Evolutionary conservation across 2,888 invertebrate genomes (phyloP).

Genomic region (Odiellus spinosus): DNA sequence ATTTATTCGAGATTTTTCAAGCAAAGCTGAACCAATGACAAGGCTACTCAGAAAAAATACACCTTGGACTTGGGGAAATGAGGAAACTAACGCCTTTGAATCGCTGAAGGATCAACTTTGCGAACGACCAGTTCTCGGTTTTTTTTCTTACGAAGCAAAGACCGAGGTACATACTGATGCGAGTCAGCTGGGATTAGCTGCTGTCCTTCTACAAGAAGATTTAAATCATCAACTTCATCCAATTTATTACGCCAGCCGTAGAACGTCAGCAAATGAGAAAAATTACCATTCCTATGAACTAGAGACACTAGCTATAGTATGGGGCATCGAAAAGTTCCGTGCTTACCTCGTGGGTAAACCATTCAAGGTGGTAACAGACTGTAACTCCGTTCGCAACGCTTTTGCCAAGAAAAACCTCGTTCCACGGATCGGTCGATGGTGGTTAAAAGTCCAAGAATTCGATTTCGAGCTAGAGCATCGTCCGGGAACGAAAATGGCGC

Average conservation of each 20-base stretch:
- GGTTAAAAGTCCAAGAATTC: slow-evolving; percentile 3
- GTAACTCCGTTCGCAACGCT: background rate
- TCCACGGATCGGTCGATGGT: slow-evolving; percentile 4
- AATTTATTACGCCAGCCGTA: background rate
- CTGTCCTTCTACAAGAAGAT: background rate
- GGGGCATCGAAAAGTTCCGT: slow-evolving; percentile 5
- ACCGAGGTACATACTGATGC: no score
- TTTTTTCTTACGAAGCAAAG: no score
- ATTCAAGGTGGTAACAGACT: slow-evolving; percentile 4
- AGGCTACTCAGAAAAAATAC: no score
- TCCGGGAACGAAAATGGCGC: slow-evolving; percentile 3
- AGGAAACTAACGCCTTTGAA: no score
- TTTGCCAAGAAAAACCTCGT: background rate
- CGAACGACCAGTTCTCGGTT: no score
- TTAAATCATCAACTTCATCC: background rate
- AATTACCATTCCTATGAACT: slow-evolving; percentile 4
- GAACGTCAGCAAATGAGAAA: background rate
- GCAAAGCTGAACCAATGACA: no score
- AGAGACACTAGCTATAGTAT: slow-evolving; percentile 3
- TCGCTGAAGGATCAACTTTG: no score
- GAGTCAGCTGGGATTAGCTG: no score
- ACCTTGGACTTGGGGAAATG: no score
- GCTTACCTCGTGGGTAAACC: slow-evolving; percentile 1
- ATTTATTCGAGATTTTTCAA: no score
- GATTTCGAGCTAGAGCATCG: slow-evolving; percentile 2